Percentiles rank a stretch among this genome's conserved stretches.
These are phyloP conservation scores for Eucidaris tribuloides DNA, from an alignment of 35 echinoderm and acorn worm genomes.

Conservation along the genomic window DNA sequence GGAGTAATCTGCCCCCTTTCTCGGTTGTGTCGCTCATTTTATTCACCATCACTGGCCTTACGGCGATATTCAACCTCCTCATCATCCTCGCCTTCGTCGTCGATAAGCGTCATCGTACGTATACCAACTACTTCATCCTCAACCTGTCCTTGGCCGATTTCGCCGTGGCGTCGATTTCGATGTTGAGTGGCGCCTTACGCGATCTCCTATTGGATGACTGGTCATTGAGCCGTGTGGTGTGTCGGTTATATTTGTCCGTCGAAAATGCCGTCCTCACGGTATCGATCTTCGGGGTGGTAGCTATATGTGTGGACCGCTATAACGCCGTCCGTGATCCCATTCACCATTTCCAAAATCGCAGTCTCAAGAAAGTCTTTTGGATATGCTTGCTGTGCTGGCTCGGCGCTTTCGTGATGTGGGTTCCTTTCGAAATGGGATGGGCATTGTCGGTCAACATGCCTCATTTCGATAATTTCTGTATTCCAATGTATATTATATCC, in stretches of 20 bases:
- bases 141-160: slow-evolving; percentile 7
- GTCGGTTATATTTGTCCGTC: background rate
- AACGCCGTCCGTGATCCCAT: background rate
- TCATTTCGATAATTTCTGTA: too few species aligned
- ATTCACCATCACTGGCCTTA: too few species aligned
- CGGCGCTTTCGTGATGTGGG: too few species aligned
- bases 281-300: background rate
- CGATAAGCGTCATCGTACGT: slow-evolving; percentile 7
- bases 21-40: too few species aligned
- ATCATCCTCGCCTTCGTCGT: background rate
- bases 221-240: background rate
- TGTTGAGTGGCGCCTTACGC: background rate
- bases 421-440: too few species aligned
- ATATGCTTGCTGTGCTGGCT: too few species aligned
- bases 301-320: slow-evolving; percentile 29
- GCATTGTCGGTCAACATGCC: too few species aligned
- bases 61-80: slow-evolving; percentile 3
- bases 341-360: background rate
- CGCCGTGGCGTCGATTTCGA: background rate
- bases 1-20: too few species aligned
- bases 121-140: slow-evolving; percentile 10
- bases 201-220: background rate
- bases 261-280: background rate
- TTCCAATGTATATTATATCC: too few species aligned
- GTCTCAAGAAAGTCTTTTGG: background rate